Evolutionary conservation across 2,888 invertebrate species (phyloP), one percentile per base, ranked within the genome.

Genomic region (Dicyrtoma fusca): DNA sequence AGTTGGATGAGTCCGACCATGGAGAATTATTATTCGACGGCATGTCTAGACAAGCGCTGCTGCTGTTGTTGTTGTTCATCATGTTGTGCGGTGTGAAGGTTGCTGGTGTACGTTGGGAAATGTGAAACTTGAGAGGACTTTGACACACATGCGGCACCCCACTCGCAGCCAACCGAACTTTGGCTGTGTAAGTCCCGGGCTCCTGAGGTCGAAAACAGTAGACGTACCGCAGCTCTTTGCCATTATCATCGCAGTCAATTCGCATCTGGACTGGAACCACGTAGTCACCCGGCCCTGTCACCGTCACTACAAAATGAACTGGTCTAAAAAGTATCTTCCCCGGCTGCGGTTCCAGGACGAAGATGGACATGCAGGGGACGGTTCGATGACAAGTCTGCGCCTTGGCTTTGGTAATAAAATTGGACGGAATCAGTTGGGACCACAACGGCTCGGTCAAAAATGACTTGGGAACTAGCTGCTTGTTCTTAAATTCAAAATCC

Each of bases 281-380:
- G 17, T 44, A n/a, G 34, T 71, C 53, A 1, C 34, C 17, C 0
- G 71, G 71, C n/a, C 71, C 71, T n/a, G 65, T 65, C 23, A 71
- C 63, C 4, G 65, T 62, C 21, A 64, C 71, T 13, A 71, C 65
- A 26, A 55, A 65, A 64, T 71, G 71, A 19, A 53, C 25, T 11
- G 64, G 64, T 23, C 64, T 53, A 17, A 71, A 71, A 21, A 71
- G 64, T 11, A 63, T 63, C 47, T 71, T 71, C 8, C 63, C 71
- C 8, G 64, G 64, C 57, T 71, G 64, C 11, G 71, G 71, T 44
- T 71, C 62, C 19, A 71, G 34, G 14, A 64, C 51, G 45, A 71
- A 71, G 21, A 55, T 34, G 19, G 53, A 21, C 14, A 42, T 34
- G 17, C 55, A 44, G 0, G 71, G 47, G 17, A 45, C 8, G 10